Base-by-base conservation (phyloP, 2,113 vertebrate species). In the Blennius ocellaris region DNA sequence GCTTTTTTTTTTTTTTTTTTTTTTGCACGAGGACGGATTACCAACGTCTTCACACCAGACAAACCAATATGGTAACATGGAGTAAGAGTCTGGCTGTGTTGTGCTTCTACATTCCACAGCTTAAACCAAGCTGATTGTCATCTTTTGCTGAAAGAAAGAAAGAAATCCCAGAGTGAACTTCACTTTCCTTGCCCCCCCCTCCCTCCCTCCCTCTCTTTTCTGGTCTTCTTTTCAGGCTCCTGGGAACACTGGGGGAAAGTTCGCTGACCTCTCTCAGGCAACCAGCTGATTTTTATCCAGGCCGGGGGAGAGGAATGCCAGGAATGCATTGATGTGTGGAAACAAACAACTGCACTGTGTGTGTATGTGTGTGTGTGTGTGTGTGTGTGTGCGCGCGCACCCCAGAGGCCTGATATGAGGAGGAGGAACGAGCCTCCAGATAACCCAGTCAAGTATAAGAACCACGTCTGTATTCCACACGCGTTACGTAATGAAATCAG, bases 251-350 rank as follows among this genome's bases (percentile, higher is more conserved):
- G 93, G 94, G 92, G 90, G 92, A 94, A 94, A 96, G 95, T 96
- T 96, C 95, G 94, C 83, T 94, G 94, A 96, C 95, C 96, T 95
- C 93, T 94, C 94, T 94, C 90, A 89, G 94, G 95, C 90, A 91
- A 95, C 96, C 96, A 97, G 96, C 96, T 96, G 96, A 97, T 97
- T 95, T 95, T 94, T 71, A 80, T 95, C 93, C 94, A 94, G 78
- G 69, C 75, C 87, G 93, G 93, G 94, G 92, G 92, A 93, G 91
- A 93, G 94, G 96, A 95, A 98, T 98, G 93, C 90, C 86, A 94
- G 95, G 96, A 99, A 99, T 98, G 97, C 93, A 93, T 94, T 96
- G 95, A 96, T 96, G 95, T 95, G 94, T 68, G 90, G 94, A 95
- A 73, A 96, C 95, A 95, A 96, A 96, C 95, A 95, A 93, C 94